Conservation (phyloP, 2,113 vertebrate genomes). For the Okapia johnstoni region DNA sequence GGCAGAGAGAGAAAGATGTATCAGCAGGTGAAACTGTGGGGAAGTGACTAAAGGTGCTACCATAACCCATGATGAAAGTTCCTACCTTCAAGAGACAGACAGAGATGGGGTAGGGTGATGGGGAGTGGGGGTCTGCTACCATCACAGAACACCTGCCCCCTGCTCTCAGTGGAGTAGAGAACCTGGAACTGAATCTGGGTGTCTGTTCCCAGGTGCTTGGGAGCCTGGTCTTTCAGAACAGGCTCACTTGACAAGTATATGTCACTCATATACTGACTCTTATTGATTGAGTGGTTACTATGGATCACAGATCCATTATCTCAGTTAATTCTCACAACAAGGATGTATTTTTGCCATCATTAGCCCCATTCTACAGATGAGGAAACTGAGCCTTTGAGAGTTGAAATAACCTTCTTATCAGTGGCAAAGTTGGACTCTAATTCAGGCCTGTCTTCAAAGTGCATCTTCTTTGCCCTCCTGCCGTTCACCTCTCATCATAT, state of each 20-base stretch:
- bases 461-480: not conserved
- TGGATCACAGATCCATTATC: not conserved
- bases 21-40: constrained; percentile 46
- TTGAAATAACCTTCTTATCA: not conserved
- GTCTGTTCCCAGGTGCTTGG: not conserved
- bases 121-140: not conserved
- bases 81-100: constrained; percentile 74
- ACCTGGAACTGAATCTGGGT: not conserved
- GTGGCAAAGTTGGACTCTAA: not conserved
- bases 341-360: not conserved
- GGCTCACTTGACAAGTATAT: not conserved
- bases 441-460: too few species aligned
- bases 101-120: not conserved
- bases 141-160: too few species aligned
- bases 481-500: not conserved
- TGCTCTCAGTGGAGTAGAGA: not conserved
- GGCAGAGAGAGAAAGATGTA: constrained; percentile 62
- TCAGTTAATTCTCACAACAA: not conserved
- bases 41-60: constrained; percentile 82
- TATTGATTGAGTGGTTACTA: not conserved
- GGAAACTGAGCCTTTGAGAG: not conserved
- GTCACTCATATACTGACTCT: not conserved
- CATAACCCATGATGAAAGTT: constrained; percentile 71
- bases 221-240: not conserved
- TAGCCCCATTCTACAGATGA: not conserved